Percentiles rank a stretch among this genome's conserved stretches.
Conservation (phyloP, 2,888 invertebrate species). For the Habrosyne pyritoides region DNA sequence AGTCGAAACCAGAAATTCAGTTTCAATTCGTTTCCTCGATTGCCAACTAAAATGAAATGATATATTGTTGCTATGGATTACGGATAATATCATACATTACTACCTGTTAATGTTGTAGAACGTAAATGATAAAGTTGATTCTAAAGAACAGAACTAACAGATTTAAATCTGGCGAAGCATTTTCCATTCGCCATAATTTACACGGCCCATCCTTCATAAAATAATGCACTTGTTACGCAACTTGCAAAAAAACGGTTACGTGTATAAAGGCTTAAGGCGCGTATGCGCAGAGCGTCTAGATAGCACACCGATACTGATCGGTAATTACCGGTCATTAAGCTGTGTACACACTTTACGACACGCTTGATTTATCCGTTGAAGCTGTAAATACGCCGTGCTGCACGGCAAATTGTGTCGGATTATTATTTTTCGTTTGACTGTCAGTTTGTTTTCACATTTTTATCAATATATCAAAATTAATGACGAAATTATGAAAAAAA, state of each 20-base stretch:
- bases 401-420: not conserved
- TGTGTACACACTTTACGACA: constrained; percentile 19
- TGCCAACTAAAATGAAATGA: not conserved
- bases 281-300: constrained; percentile 18
- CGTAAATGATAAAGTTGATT: too few relatives aligned
- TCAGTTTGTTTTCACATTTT: not conserved
- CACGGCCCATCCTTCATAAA: not conserved
- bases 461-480: too few relatives aligned
- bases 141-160: not conserved
- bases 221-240: constrained; percentile 8
- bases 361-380: constrained; percentile 19
- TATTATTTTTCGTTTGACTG: not conserved
- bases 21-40: not conserved
- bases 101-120: too few relatives aligned
- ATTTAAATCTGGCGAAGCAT: not conserved
- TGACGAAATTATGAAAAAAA: not conserved
- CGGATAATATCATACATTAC: too few relatives aligned
- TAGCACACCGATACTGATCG: constrained; percentile 29
- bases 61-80: not conserved
- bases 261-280: constrained; percentile 19
- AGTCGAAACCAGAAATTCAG: constrained; percentile 1
- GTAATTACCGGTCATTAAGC: constrained; percentile 33
- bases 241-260: constrained; percentile 13
- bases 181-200: not conserved
- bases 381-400: constrained; percentile 5